A percentile compares a stretch with the other conserved stretches of the same genome.
phyloP scores from a whole-genome alignment of 2,888 invertebrate species.

The Phaonia tiefii region DNA sequence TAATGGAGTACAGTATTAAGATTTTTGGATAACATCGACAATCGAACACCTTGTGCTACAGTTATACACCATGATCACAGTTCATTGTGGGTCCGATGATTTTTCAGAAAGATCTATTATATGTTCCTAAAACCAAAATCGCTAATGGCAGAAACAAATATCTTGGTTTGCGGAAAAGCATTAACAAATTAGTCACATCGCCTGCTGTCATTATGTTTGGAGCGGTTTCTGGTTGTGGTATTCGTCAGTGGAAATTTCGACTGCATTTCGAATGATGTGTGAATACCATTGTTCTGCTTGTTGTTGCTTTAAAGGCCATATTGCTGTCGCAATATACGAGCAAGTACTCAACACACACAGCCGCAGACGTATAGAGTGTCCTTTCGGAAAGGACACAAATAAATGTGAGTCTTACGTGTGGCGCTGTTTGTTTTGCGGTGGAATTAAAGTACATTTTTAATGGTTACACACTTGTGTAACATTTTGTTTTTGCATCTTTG shows the following conservation, averaged over 20 bases:
- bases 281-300: not conserved
- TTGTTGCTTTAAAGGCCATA: not conserved
- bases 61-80: too few species aligned
- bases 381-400: not conserved
- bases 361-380: not conserved
- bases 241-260: too few species aligned
- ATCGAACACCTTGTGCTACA: too few species aligned
- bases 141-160: too few species aligned
- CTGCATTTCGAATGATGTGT: too few species aligned
- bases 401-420: constrained; percentile 23
- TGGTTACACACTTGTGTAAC: constrained; percentile 65
- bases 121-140: too few species aligned
- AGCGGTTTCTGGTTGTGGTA: not conserved
- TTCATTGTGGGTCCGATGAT: too few species aligned
- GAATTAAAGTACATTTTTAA: constrained; percentile 64
- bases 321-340: not conserved
- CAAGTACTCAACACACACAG: not conserved
- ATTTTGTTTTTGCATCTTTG: constrained; percentile 48
- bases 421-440: constrained; percentile 39
- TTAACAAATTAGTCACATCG: constrained; percentile 1
- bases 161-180: too few species aligned
- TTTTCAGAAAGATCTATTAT: too few species aligned
- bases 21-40: too few species aligned
- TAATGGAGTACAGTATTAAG: too few species aligned
- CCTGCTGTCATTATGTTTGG: not conserved